These are phyloP conservation scores for Trissolcus brochymenae DNA, from an alignment of 2,888 invertebrate genomes.

Conservation along the genomic window DNA sequence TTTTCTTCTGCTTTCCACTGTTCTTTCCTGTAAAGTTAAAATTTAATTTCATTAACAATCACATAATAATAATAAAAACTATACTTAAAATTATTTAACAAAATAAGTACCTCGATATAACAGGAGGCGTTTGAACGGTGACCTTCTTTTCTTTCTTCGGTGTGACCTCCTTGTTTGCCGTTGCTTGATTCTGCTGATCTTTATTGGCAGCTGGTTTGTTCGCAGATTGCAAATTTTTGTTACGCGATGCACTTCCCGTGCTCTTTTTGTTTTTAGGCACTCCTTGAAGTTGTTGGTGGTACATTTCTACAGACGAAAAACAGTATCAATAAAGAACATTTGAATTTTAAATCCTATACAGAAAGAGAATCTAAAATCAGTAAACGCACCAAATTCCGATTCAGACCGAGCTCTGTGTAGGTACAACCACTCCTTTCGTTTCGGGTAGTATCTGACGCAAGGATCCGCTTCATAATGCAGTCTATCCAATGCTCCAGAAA, in stretches of 20 bases:
- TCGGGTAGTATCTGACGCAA: slow-evolving; percentile 94
- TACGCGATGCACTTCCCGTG: slow-evolving; percentile 69
- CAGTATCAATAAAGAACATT: not conserved
- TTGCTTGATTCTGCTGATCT: slow-evolving; percentile 76
- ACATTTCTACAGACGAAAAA: slow-evolving; percentile 77
- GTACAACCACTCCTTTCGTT: slow-evolving; percentile 97
- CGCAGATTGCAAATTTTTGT: slow-evolving; percentile 67
- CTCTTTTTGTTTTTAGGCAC: slow-evolving; percentile 79
- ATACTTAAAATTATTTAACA: not conserved
- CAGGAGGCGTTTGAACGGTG: slow-evolving; percentile 61
- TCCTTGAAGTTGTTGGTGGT: slow-evolving; percentile 83
- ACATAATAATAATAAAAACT: not conserved
- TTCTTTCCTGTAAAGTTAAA: slow-evolving; percentile 63
- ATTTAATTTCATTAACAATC: not conserved
- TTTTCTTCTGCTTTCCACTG: slow-evolving; percentile 66
- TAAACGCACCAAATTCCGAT: slow-evolving; percentile 79
- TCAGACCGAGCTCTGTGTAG: slow-evolving; percentile 85
- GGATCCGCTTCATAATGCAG: slow-evolving; percentile 94
- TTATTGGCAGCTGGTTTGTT: slow-evolving; percentile 74
- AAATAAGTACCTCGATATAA: slow-evolving; percentile 63
- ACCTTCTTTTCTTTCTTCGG: slow-evolving; percentile 71
- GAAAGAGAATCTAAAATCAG: slow-evolving; percentile 1
- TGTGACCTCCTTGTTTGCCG: slow-evolving; percentile 70
- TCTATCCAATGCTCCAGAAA: slow-evolving; percentile 93
- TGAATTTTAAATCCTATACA: not conserved